Conservation (phyloP, 2,888 invertebrate species). For the Eupithecia dodoneata region DNA sequence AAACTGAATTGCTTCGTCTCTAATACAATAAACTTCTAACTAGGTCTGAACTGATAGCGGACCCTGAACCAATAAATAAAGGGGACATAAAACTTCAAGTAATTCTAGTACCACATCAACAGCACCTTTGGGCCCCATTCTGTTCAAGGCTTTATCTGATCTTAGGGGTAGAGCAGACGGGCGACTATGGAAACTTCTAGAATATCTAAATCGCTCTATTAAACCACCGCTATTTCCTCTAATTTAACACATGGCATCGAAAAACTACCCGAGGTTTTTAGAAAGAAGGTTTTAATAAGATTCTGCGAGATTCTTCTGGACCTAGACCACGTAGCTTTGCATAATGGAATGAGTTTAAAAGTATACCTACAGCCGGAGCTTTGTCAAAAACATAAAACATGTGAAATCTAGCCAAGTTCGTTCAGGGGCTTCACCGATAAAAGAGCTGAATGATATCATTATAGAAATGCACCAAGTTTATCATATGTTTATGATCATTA, state of each 20-base stretch:
- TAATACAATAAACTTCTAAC: slow-evolving; percentile 33
- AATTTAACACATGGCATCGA: not conserved
- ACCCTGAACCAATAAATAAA: slow-evolving; percentile 20
- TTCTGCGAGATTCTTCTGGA: not conserved
- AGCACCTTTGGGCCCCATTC: slow-evolving; percentile 67
- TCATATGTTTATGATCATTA: too few relatives aligned
- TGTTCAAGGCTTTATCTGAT: slow-evolving; percentile 51
- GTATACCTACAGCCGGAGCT: too few relatives aligned
- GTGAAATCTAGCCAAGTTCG: too few relatives aligned
- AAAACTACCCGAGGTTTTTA: not conserved
- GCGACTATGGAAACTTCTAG: not conserved
- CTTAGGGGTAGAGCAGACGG: slow-evolving; percentile 32
- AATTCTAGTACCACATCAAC: slow-evolving; percentile 57
- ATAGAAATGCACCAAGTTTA: too few relatives aligned
- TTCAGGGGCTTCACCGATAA: too few relatives aligned
- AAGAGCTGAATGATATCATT: too few relatives aligned
- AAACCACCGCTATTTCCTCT: not conserved
- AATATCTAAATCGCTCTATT: not conserved
- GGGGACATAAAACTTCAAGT: slow-evolving; percentile 50
- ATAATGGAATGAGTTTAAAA: too few relatives aligned
- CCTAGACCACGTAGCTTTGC: not conserved
- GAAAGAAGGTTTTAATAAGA: too few relatives aligned
- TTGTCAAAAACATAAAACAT: too few relatives aligned
- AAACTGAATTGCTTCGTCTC: not conserved
- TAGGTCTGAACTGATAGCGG: slow-evolving; percentile 39